Evolutionary conservation across 2,797 vertebrate genomes (phyloP), one percentile per base, ranked within the genome.

Genomic region (Acipenser oxyrinchus): DNA sequence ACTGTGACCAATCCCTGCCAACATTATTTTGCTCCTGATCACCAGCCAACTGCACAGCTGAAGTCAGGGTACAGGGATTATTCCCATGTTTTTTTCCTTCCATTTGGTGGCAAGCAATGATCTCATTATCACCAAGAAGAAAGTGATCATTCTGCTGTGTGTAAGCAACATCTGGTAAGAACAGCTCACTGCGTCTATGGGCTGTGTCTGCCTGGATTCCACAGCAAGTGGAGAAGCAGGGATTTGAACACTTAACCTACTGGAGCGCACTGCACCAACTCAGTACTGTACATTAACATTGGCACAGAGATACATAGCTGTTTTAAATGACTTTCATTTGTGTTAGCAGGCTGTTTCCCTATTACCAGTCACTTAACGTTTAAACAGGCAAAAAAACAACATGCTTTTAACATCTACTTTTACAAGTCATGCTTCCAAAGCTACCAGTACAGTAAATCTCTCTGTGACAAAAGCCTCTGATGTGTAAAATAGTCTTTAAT

Each of bases 111-210:
- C 60, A 18, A 37, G 60, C 59, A 62, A 62, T 10, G 23, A 62
- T 62, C 10, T 62, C 60, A 23, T 62, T 8, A 23, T 18, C 18
- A 62, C 18, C 48, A 62, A 37, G 13, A 62, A 48, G 18, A 62
- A 62, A 62, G 48, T 23, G 18, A 62, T 62, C 60, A 5, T 48
- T 62, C 60, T 62, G 18, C 10, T 62, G 7, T 62, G 60, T 62
- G 60, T 62, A 37, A 62, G 15, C 60, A 62, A 62, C 60, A 62
- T n/a, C 13, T 62, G 60, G 13, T 48, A 62, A 3, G 1, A 62
- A 18, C 12, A 58, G 55, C 55, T 58, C 13, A 11, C 13, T n/a
- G 6, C 1, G 55, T 2, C 23, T 37, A 37, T 37, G 23, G 23
- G 23, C 23, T 37, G 23, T 37, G 23, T 37, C 23, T 37, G 23